These are phyloP conservation scores for Dinothrombium tinctorium DNA, from an alignment of 1,140 invertebrate genomes.

Conservation along the genomic window DNA sequence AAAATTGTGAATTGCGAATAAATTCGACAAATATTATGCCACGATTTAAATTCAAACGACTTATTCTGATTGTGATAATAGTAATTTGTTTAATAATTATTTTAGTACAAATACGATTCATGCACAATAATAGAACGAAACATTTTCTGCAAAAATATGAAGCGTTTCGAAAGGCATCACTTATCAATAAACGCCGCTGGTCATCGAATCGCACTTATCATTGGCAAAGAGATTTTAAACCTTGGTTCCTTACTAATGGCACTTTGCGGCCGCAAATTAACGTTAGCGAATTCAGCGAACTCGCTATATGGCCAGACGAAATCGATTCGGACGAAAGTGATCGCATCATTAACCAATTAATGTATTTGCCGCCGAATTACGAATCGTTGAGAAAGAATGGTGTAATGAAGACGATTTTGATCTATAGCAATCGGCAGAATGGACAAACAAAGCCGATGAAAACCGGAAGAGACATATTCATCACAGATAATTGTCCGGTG, in stretches of 20 bases:
- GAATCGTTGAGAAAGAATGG: background rate
- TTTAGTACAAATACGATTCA: no score
- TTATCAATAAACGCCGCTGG: no score
- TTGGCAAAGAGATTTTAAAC: no score
- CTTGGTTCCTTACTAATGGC: conserved; percentile 11
- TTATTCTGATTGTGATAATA: no score
- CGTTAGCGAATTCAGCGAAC: background rate
- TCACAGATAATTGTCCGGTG: conserved; percentile 36
- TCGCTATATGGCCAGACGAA: background rate
- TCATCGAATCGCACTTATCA: no score
- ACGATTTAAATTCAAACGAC: no score
- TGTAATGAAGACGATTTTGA: conserved; percentile 45
- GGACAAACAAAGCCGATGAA: conserved; percentile 36
- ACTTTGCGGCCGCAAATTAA: conserved; percentile 1
- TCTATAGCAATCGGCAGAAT: conserved; percentile 52
- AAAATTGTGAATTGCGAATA: no score
- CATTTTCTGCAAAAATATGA: no score
- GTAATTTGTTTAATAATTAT: no score
- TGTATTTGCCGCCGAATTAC: conserved; percentile 19
- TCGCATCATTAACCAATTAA: conserved; percentile 22
- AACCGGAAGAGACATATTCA: conserved; percentile 38
- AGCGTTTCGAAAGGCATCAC: no score
- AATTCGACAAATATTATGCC: no score
- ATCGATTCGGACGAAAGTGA: conserved; percentile 13
- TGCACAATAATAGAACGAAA: no score